Evolutionary conservation across 2,113 vertebrate species (phyloP).

Genomic region (Microcebus tavaratra): DNA sequence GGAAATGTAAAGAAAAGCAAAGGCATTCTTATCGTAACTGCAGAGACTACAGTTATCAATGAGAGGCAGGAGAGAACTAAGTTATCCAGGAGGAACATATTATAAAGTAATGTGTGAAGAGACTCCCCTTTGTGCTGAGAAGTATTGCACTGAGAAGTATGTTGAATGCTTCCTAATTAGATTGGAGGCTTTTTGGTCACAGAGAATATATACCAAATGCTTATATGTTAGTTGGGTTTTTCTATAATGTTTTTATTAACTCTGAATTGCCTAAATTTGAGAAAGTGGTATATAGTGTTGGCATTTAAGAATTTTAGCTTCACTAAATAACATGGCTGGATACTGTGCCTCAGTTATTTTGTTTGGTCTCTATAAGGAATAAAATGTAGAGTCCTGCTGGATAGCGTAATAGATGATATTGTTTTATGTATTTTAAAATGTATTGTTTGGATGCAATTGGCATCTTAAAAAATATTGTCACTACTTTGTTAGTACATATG

Average conservation of each 20-base stretch:
- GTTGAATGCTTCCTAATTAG: neutral
- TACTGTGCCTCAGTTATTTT: neutral
- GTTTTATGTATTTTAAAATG: neutral
- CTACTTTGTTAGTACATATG: neutral
- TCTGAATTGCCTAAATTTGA: neutral
- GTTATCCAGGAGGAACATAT: neutral
- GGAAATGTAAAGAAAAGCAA: neutral
- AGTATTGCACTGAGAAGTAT: neutral
- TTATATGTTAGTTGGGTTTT: neutral
- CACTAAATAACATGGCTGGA: neutral
- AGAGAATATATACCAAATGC: neutral
- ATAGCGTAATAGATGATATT: neutral
- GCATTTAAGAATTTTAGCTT: neutral
- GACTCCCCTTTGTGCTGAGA: too few species aligned
- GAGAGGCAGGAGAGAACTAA: too few species aligned
- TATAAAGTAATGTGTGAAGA: neutral
- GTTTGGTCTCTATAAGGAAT: neutral
- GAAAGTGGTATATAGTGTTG: neutral
- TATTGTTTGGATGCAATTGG: neutral
- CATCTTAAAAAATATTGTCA: neutral
- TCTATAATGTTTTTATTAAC: neutral
- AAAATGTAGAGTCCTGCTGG: neutral
- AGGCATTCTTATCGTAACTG: neutral
- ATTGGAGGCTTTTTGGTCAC: fast-evolving
- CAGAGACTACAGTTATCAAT: neutral